Evolutionary conservation across 2,888 invertebrate genomes (phyloP).

Genomic region (Napeogenes inachia): DNA sequence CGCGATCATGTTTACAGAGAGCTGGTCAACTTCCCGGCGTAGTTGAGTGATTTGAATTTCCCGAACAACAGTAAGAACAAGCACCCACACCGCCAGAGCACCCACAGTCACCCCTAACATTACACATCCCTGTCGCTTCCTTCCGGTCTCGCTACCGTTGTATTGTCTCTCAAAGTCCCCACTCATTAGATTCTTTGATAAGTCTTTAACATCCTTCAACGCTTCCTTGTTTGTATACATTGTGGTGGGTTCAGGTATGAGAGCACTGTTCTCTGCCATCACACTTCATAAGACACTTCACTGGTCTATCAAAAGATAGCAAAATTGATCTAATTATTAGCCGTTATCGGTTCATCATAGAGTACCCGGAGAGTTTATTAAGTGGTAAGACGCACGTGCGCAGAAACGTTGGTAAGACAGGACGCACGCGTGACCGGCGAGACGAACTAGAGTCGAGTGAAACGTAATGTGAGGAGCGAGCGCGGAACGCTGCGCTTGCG

Average conservation of each 20-base stretch:
- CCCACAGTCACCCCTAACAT: conserved; percentile 44
- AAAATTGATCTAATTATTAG: conserved; percentile 45
- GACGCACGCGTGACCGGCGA: conserved; percentile 47
- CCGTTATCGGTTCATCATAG: conserved; percentile 60
- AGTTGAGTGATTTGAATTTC: conserved; percentile 59
- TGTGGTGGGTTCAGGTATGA: conserved; percentile 53
- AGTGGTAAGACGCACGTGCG: conserved; percentile 42
- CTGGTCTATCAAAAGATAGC: conserved; percentile 41
- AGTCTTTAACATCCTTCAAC: conserved; percentile 58
- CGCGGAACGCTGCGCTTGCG: conserved; percentile 34
- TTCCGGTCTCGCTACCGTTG: conserved; percentile 46
- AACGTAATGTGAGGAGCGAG: conserved; percentile 26
- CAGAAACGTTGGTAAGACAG: conserved; percentile 31
- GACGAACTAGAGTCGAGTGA: conserved; percentile 50
- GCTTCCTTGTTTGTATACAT: conserved; percentile 63
- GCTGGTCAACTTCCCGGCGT: conserved; percentile 57
- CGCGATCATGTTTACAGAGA: conserved; percentile 60
- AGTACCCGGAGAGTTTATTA: conserved; percentile 45
- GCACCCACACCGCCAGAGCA: conserved; percentile 51
- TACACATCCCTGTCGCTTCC: conserved; percentile 46
- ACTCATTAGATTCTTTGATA: conserved; percentile 68
- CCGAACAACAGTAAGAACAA: conserved; percentile 56
- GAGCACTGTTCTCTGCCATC: conserved; percentile 67
- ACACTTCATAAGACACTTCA: conserved; percentile 49
- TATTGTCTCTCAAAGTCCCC: conserved; percentile 68